A percentile compares a stretch with the other conserved stretches of the same genome.
phyloP scores from a whole-genome alignment of 2,797 vertebrate species.

The Carcharodon carcharias region DNA sequence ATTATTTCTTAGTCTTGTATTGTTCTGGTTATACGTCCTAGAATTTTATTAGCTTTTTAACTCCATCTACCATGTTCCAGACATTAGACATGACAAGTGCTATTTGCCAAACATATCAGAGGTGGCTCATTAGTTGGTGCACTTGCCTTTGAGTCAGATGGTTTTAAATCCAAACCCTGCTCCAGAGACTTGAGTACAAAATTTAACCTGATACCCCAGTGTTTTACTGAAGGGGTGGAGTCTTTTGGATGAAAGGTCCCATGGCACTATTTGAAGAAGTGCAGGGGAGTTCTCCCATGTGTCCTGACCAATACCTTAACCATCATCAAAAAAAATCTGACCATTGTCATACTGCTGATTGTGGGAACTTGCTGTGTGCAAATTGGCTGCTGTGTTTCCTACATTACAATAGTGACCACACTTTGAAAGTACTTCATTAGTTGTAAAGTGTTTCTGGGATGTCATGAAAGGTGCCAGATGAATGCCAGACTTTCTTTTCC shows the following conservation, averaged over 20 bases:
- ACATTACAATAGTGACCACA: neutral
- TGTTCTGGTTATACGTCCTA: neutral
- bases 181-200: neutral
- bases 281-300: neutral
- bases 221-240: neutral
- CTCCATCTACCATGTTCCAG: neutral
- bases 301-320: neutral
- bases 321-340: no score
- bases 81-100: neutral
- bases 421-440: neutral
- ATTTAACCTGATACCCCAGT: neutral
- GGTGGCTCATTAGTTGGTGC: neutral
- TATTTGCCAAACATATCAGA: neutral
- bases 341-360: no score
- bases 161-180: neutral
- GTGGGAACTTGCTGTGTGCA: no score
- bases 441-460: neutral
- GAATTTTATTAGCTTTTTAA: neutral
- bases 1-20: neutral
- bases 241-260: neutral
- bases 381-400: neutral
- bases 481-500: neutral
- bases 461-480: neutral
- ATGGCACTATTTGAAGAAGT: neutral
- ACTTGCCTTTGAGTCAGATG: neutral